A percentile compares a stretch with the other conserved stretches of the same genome.
Conservation (phyloP, 2,113 vertebrate species). For the Pao palembangensis region DNA sequence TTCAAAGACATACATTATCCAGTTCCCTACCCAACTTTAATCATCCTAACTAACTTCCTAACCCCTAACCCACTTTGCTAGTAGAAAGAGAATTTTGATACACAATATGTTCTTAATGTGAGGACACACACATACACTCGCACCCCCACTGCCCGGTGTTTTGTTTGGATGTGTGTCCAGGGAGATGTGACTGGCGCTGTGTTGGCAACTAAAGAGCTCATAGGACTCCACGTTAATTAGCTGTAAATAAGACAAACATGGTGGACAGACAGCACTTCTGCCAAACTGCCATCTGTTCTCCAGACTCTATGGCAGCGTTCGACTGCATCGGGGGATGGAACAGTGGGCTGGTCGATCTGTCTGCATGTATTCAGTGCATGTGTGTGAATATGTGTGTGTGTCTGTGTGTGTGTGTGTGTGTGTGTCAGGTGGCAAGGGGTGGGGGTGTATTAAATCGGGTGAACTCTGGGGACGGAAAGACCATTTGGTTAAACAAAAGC, state of each 20-base stretch:
- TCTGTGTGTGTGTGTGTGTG: slow-evolving; percentile 20
- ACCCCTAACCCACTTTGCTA: too few relatives aligned
- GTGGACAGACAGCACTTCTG: slow-evolving; percentile 60
- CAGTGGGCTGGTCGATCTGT: slow-evolving; percentile 17
- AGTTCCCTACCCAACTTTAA: too few relatives aligned
- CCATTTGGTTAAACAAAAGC: slow-evolving; percentile 66
- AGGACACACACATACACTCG: neutral
- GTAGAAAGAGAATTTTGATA: too few relatives aligned
- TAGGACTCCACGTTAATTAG: slow-evolving; percentile 55
- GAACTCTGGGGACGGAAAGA: slow-evolving; percentile 49
- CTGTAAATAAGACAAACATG: slow-evolving; percentile 74
- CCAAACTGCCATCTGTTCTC: slow-evolving; percentile 73
- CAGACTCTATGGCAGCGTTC: slow-evolving; percentile 44
- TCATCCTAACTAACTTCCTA: too few relatives aligned
- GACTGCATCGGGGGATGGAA: slow-evolving; percentile 19
- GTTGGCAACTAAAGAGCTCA: slow-evolving; percentile 40
- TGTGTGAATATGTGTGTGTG: slow-evolving; percentile 4
- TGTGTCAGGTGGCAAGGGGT: slow-evolving; percentile 37
- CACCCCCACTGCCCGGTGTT: slow-evolving; percentile 12
- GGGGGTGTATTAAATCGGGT: slow-evolving; percentile 32
- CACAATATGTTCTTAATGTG: too few relatives aligned
- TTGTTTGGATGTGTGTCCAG: slow-evolving; percentile 33
- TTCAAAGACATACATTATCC: too few relatives aligned
- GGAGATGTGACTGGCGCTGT: slow-evolving; percentile 31
- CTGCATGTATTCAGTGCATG: slow-evolving; percentile 12